These are phyloP conservation scores for Drosophila tropicalis DNA, from an alignment of 1,140 invertebrate species.

Conservation along the genomic window DNA sequence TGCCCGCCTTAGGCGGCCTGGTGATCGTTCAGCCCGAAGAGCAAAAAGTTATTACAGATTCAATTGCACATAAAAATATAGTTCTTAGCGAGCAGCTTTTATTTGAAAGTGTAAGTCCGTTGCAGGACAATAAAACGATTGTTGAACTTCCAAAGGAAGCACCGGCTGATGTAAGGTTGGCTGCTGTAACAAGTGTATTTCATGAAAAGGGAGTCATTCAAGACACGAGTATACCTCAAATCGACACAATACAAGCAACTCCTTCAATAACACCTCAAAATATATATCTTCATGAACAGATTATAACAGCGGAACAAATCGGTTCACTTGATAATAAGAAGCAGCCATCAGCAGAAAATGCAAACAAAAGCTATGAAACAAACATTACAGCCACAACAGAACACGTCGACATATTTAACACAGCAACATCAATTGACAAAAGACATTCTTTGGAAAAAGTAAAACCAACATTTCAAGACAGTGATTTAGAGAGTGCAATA, in stretches of 20 bases:
- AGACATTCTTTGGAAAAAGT: conserved; percentile 16
- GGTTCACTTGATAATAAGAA: conserved; percentile 23
- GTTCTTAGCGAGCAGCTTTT: conserved; percentile 66
- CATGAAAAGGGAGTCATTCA: conserved; percentile 41
- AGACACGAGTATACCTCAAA: conserved; percentile 16
- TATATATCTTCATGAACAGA: conserved; percentile 57
- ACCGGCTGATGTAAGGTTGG: conserved; percentile 20
- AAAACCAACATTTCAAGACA: conserved; percentile 24
- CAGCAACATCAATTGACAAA: background rate
- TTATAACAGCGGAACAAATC: conserved; percentile 45
- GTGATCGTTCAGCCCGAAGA: conserved; percentile 51
- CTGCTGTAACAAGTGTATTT: conserved; percentile 40
- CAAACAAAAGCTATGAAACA: conserved; percentile 39
- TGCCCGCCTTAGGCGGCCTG: conserved; percentile 83
- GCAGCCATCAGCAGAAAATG: conserved; percentile 26
- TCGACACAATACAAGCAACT: conserved; percentile 27
- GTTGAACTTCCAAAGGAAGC: conserved; percentile 34
- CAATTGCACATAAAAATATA: conserved; percentile 49
- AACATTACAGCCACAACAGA: conserved; percentile 35
- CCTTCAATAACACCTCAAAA: conserved; percentile 43
- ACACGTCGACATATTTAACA: conserved; percentile 33
- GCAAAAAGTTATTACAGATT: conserved; percentile 26
- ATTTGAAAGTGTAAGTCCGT: conserved; percentile 64
- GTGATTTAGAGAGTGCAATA: conserved; percentile 30
- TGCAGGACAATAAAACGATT: conserved; percentile 51